Evolutionary conservation across 2,113 vertebrate species (phyloP).

Genomic region (Clarias batrachus): DNA sequence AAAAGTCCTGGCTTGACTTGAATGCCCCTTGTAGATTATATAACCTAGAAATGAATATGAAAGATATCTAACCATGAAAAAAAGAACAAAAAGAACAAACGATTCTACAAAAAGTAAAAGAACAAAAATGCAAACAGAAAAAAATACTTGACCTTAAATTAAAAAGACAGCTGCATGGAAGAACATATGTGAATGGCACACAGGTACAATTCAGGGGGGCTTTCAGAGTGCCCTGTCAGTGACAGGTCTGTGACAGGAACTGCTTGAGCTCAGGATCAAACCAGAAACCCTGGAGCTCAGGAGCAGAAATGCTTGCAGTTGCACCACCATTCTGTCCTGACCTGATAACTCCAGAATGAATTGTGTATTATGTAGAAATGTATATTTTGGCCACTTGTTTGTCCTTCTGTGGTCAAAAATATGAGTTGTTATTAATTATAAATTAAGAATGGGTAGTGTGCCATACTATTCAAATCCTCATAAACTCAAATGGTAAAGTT

Average conservation of each 20-base stretch:
- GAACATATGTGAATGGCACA: not conserved
- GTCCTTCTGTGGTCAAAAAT: not conserved
- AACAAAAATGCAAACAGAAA: not conserved
- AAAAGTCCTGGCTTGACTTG: too few relatives aligned
- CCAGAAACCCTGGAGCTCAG: not conserved
- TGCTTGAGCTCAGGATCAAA: slow-evolving; percentile 4
- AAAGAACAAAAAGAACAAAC: too few relatives aligned
- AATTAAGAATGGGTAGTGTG: not conserved
- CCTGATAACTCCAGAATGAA: not conserved
- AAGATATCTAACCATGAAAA: not conserved
- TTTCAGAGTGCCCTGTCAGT: not conserved
- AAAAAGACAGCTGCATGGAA: not conserved
- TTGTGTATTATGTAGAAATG: not conserved
- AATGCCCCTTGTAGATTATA: not conserved
- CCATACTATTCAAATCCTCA: not conserved
- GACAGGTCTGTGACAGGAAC: not conserved
- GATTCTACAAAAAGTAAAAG: not conserved
- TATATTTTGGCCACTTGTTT: not conserved
- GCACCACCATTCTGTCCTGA: not conserved
- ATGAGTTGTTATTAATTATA: not conserved
- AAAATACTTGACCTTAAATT: not conserved
- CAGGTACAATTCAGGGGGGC: not conserved
- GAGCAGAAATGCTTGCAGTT: not conserved
- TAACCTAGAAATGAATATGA: not conserved
- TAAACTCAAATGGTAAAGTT: not conserved